Conservation (phyloP, 1,140 invertebrate species). For the Cotesia vestalis region DNA sequence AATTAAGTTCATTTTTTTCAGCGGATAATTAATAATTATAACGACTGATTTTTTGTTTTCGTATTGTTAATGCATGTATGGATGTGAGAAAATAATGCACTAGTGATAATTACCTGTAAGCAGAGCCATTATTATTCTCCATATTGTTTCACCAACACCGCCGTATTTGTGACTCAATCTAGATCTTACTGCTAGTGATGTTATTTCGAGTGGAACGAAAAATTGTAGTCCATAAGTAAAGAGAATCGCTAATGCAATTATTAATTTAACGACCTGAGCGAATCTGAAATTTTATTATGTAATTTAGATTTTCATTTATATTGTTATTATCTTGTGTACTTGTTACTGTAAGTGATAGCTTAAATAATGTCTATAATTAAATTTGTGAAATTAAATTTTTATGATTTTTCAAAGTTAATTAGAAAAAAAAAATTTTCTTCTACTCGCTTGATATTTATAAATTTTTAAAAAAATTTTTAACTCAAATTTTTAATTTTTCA, state of each 20-base stretch:
- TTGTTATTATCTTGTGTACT: not conserved
- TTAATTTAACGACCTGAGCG: conserved; percentile 80
- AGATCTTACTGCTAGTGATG: conserved; percentile 63
- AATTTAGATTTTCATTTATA: conserved; percentile 7
- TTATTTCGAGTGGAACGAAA: conserved; percentile 84
- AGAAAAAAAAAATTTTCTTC: no score
- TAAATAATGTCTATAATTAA: no score
- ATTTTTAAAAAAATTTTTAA: no score
- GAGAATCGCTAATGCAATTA: conserved; percentile 87
- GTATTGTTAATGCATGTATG: no score
- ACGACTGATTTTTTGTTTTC: no score
- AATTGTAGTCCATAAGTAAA: conserved; percentile 91
- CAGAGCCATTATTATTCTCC: conserved; percentile 69
- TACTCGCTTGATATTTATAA: no score
- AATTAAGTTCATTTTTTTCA: no score
- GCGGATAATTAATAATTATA: conserved; percentile 21
- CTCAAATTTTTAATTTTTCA: not conserved
- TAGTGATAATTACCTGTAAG: conserved; percentile 59
- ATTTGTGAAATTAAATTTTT: no score
- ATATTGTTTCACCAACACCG: conserved; percentile 72
- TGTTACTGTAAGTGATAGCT: not conserved
- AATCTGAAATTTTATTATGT: conserved; percentile 62
- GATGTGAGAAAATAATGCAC: not conserved
- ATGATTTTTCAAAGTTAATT: no score
- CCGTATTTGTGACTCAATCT: conserved; percentile 66